Evolutionary conservation across 2,888 invertebrate species (phyloP).

Genomic region (Xestobium rufovillosum): DNA sequence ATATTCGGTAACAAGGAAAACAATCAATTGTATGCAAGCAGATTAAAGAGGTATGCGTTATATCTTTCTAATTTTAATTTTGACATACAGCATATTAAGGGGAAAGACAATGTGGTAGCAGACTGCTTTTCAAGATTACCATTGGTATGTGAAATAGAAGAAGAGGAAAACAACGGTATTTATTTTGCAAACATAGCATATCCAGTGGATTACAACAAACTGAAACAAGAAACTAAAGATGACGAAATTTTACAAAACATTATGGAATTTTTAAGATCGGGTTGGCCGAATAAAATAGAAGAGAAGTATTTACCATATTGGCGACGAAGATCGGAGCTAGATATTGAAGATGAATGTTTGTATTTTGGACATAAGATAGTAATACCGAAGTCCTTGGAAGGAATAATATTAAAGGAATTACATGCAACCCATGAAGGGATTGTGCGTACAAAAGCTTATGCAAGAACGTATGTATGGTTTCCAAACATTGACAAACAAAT

Average conservation of each 20-base stretch:
- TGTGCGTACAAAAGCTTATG: background rate
- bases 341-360: background rate
- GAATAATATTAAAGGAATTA: background rate
- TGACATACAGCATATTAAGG: slow-evolving; percentile 1
- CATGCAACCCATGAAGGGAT: slow-evolving; percentile 1
- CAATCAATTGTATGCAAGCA: background rate
- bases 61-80: slow-evolving; percentile 9
- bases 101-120: slow-evolving; percentile 6
- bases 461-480: slow-evolving; percentile 1
- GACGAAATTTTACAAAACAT: too few species aligned
- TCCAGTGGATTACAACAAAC: slow-evolving; percentile 2
- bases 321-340: background rate
- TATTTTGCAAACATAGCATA: slow-evolving; percentile 5
- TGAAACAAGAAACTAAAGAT: background rate
- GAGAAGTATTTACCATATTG: background rate
- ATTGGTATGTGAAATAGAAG: background rate
- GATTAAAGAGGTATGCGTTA: slow-evolving; percentile 6
- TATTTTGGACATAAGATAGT: background rate
- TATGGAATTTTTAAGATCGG: too few species aligned
- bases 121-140: slow-evolving; percentile 9
- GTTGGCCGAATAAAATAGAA: too few species aligned
- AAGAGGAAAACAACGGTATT: slow-evolving; percentile 3
- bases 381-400: background rate
- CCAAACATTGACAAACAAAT: slow-evolving; percentile 1
- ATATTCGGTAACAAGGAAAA: slow-evolving; percentile 5